phyloP scores from a whole-genome alignment of 2,113 vertebrate species.

The Malurus elegans region DNA sequence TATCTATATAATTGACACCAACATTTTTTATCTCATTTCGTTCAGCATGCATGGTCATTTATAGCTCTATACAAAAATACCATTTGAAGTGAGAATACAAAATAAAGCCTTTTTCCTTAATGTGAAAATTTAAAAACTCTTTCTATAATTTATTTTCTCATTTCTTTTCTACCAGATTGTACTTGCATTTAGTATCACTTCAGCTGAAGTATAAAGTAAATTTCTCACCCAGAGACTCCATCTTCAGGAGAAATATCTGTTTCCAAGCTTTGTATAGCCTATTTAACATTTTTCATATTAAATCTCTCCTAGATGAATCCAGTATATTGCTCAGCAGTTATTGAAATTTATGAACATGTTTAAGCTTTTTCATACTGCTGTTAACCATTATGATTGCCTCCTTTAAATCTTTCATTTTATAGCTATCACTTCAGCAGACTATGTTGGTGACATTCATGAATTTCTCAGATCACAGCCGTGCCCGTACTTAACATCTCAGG shows the following conservation, averaged over 20 bases:
- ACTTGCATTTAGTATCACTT: conserved; percentile 21
- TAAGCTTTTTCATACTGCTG: conserved; percentile 35
- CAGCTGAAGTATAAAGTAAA: conserved; percentile 31
- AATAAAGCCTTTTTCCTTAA: conserved; percentile 35
- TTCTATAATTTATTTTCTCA: conserved; percentile 30
- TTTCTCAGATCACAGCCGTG: background rate
- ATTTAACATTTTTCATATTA: conserved; percentile 60
- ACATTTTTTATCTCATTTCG: background rate
- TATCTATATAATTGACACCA: background rate
- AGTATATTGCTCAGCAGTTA: conserved; percentile 44
- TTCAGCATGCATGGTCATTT: background rate
- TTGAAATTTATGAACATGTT: conserved; percentile 58
- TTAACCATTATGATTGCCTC: conserved; percentile 45
- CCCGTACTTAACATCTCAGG: background rate
- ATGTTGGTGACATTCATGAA: conserved; percentile 4
- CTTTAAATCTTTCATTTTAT: conserved; percentile 41
- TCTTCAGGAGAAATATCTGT: conserved; percentile 24
- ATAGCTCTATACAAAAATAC: background rate
- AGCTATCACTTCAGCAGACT: conserved; percentile 23
- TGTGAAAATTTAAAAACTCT: conserved; percentile 13
- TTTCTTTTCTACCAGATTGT: conserved; percentile 23
- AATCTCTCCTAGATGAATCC: conserved; percentile 41
- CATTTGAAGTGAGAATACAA: conserved; percentile 1
- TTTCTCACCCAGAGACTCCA: conserved; percentile 41
- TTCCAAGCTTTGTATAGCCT: conserved; percentile 14